Percentiles rank a stretch among this genome's conserved stretches.
Evolutionary conservation across 2,888 invertebrate species (phyloP).

Genomic region (Paralinhomoeus sp.): DNA sequence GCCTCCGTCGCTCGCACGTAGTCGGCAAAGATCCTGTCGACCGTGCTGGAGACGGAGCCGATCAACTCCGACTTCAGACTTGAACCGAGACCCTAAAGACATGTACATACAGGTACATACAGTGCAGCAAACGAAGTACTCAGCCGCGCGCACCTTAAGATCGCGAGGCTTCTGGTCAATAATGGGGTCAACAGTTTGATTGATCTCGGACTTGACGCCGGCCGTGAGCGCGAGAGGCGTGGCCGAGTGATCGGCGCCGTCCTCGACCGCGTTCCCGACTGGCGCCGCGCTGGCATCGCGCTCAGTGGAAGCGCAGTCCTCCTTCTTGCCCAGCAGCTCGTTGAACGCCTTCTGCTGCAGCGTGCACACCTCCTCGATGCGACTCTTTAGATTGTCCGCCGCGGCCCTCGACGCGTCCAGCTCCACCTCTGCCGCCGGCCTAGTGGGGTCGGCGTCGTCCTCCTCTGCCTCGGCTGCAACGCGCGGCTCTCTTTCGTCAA

Average conservation of each 20-base stretch:
- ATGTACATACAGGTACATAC: too few species aligned
- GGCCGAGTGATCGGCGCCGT: too few species aligned
- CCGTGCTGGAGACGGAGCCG: constrained; percentile 53
- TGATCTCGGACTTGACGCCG: too few species aligned
- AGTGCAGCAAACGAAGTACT: too few species aligned
- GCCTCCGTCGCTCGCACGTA: constrained; percentile 3
- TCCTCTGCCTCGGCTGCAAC: constrained; percentile 41
- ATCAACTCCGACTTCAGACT: constrained; percentile 70
- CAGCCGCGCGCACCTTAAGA: too few species aligned
- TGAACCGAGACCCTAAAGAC: constrained; percentile 54
- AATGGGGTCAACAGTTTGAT: not conserved
- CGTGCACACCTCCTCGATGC: constrained; percentile 62
- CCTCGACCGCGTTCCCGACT: too few species aligned
- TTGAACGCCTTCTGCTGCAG: constrained; percentile 70
- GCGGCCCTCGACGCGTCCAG: not conserved
- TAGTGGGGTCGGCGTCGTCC: not conserved
- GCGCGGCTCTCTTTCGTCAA: too few species aligned
- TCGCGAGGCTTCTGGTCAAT: constrained; percentile 1
- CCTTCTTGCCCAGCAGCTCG: constrained; percentile 33
- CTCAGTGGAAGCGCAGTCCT: too few species aligned
- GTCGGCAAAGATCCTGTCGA: constrained; percentile 46
- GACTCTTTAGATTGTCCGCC: not conserved
- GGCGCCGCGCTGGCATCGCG: too few species aligned
- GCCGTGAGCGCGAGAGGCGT: too few species aligned
- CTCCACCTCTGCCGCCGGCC: not conserved